Conservation (phyloP, 1,140 invertebrate species). For the Chlorops oryzae region DNA sequence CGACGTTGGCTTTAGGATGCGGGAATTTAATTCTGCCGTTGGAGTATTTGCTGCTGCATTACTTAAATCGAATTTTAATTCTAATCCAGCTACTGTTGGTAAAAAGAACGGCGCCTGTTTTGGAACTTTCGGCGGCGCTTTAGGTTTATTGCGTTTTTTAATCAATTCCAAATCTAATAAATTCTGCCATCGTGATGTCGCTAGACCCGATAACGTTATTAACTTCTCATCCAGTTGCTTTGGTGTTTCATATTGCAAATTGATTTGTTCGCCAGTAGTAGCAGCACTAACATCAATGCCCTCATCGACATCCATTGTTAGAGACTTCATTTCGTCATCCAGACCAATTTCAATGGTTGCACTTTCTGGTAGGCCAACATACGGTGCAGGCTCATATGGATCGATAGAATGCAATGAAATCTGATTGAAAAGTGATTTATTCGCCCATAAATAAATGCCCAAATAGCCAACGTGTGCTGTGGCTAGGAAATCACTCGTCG, state of each 20-base stretch:
- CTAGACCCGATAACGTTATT: slow-evolving; percentile 78
- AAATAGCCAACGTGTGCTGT: slow-evolving; percentile 83
- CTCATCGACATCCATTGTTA: slow-evolving; percentile 33
- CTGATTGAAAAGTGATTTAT: slow-evolving; percentile 76
- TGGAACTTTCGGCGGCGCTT: slow-evolving; percentile 69
- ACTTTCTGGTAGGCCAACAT: slow-evolving; percentile 56
- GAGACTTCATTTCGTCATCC: slow-evolving; percentile 33
- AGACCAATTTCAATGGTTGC: slow-evolving; percentile 32
- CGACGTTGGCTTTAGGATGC: slow-evolving; percentile 52
- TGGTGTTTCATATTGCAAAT: slow-evolving; percentile 55
- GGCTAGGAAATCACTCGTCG: slow-evolving; percentile 82
- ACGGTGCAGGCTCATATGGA: slow-evolving; percentile 51
- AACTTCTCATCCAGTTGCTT: slow-evolving; percentile 76
- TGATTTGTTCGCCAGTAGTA: slow-evolving; percentile 51
- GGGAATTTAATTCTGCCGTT: slow-evolving; percentile 46
- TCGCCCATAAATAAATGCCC: slow-evolving; percentile 92
- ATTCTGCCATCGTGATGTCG: slow-evolving; percentile 89
- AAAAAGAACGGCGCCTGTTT: slow-evolving; percentile 93
- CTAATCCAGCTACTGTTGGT: slow-evolving; percentile 78
- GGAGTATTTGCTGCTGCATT: slow-evolving; percentile 52
- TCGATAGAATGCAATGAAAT: slow-evolving; percentile 72
- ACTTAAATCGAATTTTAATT: slow-evolving; percentile 72
- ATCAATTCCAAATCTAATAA: slow-evolving; percentile 85
- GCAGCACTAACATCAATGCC: slow-evolving; percentile 49
- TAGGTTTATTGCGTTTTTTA: slow-evolving; percentile 87